Evolutionary conservation across 2,113 vertebrate genomes (phyloP).

Genomic region (Poecile atricapillus): DNA sequence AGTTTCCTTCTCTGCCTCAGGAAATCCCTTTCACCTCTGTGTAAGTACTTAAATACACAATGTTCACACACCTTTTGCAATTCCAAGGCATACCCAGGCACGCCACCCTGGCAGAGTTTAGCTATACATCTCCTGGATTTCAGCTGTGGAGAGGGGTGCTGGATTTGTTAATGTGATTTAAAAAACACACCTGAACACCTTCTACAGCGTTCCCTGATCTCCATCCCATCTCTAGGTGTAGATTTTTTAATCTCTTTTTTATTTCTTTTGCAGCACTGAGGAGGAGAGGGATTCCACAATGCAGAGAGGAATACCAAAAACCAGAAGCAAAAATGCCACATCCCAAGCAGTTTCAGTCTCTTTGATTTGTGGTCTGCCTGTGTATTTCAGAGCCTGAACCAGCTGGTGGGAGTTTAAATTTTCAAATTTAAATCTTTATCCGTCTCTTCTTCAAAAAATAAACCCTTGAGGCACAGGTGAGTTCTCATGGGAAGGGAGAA

Average conservation of each 20-base stretch:
- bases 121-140: not conserved
- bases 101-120: not conserved
- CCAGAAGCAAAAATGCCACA: not conserved
- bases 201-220: not conserved
- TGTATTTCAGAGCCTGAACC: not conserved
- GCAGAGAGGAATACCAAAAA: not conserved
- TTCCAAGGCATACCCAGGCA: not conserved
- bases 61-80: not conserved
- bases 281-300: not conserved
- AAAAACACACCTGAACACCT: not conserved
- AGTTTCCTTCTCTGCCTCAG: not conserved
- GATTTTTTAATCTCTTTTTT: fast-evolving
- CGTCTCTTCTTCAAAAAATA: not conserved
- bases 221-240: not conserved
- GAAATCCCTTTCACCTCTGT: not conserved
- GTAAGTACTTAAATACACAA: not conserved
- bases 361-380: not conserved
- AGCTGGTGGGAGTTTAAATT: not conserved
- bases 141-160: not conserved
- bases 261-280: not conserved
- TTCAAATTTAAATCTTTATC: not conserved
- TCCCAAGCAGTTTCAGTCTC: not conserved
- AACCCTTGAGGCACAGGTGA: not conserved
- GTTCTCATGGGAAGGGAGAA: not conserved
- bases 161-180: not conserved